A percentile compares a stretch with the other conserved stretches of the same genome.
These are phyloP conservation scores for Eubasilissa regina DNA, from an alignment of 1,140 invertebrate species.

Conservation along the genomic window DNA sequence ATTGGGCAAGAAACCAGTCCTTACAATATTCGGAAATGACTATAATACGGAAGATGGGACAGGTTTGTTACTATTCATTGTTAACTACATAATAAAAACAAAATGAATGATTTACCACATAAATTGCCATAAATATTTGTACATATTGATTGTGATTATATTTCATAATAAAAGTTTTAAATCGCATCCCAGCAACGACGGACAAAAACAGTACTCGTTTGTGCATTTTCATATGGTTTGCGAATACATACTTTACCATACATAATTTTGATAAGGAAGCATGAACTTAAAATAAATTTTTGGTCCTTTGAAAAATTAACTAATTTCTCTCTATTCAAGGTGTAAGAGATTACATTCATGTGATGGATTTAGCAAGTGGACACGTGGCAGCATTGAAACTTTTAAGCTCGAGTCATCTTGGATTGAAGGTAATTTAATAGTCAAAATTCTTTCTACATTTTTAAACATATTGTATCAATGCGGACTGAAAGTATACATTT, in stretches of 20 bases:
- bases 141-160: no score
- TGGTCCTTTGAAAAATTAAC: slow-evolving; percentile 8
- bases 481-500: no score
- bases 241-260: no score
- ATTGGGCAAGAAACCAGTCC: slow-evolving; percentile 82
- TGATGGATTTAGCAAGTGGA: slow-evolving; percentile 91
- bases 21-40: slow-evolving; percentile 90
- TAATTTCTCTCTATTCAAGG: slow-evolving; percentile 71
- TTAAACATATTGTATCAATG: slow-evolving; percentile 5
- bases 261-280: not conserved
- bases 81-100: not conserved
- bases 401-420: slow-evolving; percentile 64
- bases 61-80: slow-evolving; percentile 70
- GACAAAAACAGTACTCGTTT: no score
- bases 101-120: no score
- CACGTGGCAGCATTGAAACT: slow-evolving; percentile 86
- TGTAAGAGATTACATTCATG: slow-evolving; percentile 94
- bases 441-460: not conserved
- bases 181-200: no score
- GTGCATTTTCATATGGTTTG: not conserved
- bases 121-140: no score
- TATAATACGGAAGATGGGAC: slow-evolving; percentile 94
- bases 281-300: no score
- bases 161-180: no score
- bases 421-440: slow-evolving; percentile 64